Evolutionary conservation across 2,113 vertebrate genomes (phyloP), one percentile per base, ranked within the genome.

Genomic region (Brachyhypopomus gauderio): DNA sequence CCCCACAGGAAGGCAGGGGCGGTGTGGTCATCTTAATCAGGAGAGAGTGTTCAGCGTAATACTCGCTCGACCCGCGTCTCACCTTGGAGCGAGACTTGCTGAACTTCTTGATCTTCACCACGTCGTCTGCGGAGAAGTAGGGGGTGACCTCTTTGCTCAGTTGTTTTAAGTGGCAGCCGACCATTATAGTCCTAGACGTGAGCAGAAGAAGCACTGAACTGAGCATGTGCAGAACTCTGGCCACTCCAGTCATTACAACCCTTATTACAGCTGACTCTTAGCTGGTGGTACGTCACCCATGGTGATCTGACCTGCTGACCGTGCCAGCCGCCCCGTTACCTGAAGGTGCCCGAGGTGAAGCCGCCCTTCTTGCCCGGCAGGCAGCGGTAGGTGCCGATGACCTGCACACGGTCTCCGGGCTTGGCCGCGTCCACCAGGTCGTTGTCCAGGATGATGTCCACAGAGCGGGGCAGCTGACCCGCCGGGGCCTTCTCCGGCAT

Each of bases 401-500:
- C 93, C 90, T 99, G 98, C 48, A 98, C 90, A 0, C 98, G 82
- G 89, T 99, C 98, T 3, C 98, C 98, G 0, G 98, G 97, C 81
- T 99, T 99, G 69, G 96, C 93, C 30, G 62, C 71, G 38, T 99
- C 98, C 87, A 99, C 98, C 87, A 99, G 90, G 86, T 99, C 98
- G 19, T 98, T 95, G 41, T 99, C 97, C 89, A 99, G 89, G 80
- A 99, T 91, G 73, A 99, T 94, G 3, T 99, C 97, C 88, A 98
- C 95, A 0, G 97, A 99, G 81, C 98, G 97, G 0, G 98, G 98
- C 30, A 99, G 94, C 89, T 99, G 97, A n/a, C 98, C 98, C 0
- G 98, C 97, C 0, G 98, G 98, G 3, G 98, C 97, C 78, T 99
- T 99, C 91, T 99, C 98, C 0, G 98, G 98, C 98, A 99, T 99